phyloP scores from a whole-genome alignment of 1,140 invertebrate species.

The Probaryconus sp. region DNA sequence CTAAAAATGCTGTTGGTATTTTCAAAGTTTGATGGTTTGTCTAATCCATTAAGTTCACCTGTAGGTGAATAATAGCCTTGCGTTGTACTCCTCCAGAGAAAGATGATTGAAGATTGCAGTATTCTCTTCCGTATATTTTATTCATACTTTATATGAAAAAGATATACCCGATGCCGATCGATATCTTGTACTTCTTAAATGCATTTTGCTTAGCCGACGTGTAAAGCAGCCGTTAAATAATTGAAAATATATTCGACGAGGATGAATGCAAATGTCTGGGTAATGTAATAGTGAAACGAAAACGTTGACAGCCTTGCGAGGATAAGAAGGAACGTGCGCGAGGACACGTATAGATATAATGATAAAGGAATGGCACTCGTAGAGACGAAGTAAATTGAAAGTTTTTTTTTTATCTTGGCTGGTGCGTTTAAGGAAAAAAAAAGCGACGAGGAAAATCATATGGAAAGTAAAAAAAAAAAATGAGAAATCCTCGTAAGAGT shows the following conservation, averaged over 20 bases:
- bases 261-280: constrained; percentile 22
- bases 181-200: constrained; percentile 16
- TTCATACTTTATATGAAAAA: constrained; percentile 7
- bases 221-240: no score
- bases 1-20: no score
- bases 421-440: no score
- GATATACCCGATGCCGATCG: no score
- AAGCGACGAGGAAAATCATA: constrained; percentile 32
- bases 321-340: constrained; percentile 3
- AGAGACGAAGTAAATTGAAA: constrained; percentile 39
- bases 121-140: constrained; percentile 11
- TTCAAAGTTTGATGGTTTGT: no score
- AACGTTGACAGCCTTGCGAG: constrained; percentile 15
- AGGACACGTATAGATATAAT: constrained; percentile 15
- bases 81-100: not conserved
- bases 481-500: constrained; percentile 46
- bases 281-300: constrained; percentile 20
- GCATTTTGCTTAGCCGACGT: no score
- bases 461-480: constrained; percentile 36
- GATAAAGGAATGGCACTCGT: constrained; percentile 18
- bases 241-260: constrained; percentile 32
- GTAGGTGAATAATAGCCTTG: not conserved
- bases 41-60: constrained; percentile 8
- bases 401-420: constrained; percentile 29
- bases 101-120: no score